Evolutionary conservation across 2,888 invertebrate genomes (phyloP), one percentile per base, ranked within the genome.

Genomic region (Diarsia mendica): DNA sequence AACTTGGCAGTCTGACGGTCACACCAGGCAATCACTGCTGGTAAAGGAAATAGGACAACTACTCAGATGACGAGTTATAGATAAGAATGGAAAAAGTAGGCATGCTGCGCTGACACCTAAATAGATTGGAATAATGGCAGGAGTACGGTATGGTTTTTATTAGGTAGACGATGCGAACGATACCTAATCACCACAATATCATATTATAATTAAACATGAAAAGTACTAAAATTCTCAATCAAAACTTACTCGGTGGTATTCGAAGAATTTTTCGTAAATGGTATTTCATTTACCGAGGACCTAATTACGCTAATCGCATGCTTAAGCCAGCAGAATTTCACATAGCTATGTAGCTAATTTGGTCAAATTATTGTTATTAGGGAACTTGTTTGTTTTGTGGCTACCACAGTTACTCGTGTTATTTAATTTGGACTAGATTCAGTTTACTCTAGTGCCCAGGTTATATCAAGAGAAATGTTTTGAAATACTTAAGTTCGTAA

Each of bases 321-420:
- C 58, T 55, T 61, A 0, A 20, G 18, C 33, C 20, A 49, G 39
- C 20, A 49, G 48, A 53, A 69, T 67, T 46, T 58, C 9, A 61
- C 33, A 65, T 15, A 39, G 66, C 10, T 84, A 84, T 63, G 68
- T n/a, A 63, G 72, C 28, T 68, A 65, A 68, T 79, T 72, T 67
- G 23, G 8, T 23, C 53, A 33, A 49, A 69, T 72, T 48, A 20
- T 66, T 44, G 2, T 46, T 55, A 5, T 48, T 48, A 61, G 15
- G 20, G 60, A 64, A 74, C 51, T 58, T 28, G n/a, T 39, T 58
- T 66, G 3, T 23, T 39, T 60, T 61, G 18, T 65, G 6, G 23
- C 2, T 28, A 28, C n/a, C 18, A 28, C 46, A 72, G 60, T 39
- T 23, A 39, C 11, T 64, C 49, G n/a, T 13, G 48, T n/a, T 4